Conservation (phyloP, 35 echinoderm and acorn worm species). For the Chiridota heheva region DNA sequence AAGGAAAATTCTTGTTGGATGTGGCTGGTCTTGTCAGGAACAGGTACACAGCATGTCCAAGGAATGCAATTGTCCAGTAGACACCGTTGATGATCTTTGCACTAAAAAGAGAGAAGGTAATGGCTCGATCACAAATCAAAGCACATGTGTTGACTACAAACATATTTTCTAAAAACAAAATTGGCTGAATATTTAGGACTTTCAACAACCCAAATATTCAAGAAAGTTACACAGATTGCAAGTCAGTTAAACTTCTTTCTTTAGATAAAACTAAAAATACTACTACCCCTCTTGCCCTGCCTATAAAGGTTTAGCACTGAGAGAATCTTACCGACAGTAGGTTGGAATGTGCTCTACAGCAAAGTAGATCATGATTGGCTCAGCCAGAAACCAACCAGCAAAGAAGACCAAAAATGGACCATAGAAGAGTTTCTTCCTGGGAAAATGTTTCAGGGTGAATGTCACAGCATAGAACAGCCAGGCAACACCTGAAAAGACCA, state of each 20-base stretch:
- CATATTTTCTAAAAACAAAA: background rate
- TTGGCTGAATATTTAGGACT: background rate
- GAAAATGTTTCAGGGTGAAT: constrained; percentile 36
- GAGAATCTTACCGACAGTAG: background rate
- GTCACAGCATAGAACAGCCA: constrained; percentile 32
- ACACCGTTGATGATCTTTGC: constrained; percentile 37
- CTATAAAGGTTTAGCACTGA: background rate
- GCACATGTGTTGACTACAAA: background rate
- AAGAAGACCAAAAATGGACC: constrained; percentile 17
- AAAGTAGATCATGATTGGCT: constrained; percentile 18
- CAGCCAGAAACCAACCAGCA: background rate
- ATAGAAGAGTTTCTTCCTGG: constrained; percentile 14
- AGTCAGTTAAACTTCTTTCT: background rate
- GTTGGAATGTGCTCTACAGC: constrained; percentile 10
- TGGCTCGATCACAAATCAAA: background rate
- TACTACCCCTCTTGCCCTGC: too few relatives aligned
- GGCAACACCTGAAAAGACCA: background rate
- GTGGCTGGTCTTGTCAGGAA: constrained; percentile 9
- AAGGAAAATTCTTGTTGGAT: constrained; percentile 40
- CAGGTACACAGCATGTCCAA: constrained; percentile 32
- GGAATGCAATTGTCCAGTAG: constrained; percentile 2
- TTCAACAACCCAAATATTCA: background rate
- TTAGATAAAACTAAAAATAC: background rate
- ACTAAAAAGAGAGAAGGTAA: background rate
- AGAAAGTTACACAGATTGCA: background rate